phyloP scores from a whole-genome alignment of 2,797 vertebrate genomes.

The Pipistrellus kuhlii region DNA sequence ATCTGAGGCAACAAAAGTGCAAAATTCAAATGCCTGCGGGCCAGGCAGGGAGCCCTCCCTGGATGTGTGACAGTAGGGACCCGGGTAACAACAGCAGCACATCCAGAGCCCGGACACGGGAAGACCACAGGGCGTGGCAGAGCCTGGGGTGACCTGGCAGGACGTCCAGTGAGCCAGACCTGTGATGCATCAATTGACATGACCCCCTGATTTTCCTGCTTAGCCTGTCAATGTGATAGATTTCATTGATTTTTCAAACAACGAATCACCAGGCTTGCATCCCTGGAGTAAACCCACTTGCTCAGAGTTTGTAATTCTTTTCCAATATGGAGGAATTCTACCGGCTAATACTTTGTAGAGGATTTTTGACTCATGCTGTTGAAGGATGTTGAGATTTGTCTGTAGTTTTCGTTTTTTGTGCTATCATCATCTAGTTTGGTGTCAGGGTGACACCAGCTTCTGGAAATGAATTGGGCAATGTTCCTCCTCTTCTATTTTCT shows the following conservation, averaged over 20 bases:
- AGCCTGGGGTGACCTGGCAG: too few species aligned
- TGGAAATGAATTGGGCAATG: neutral
- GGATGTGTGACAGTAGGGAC: neutral
- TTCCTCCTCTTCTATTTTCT: neutral
- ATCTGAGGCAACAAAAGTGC: neutral
- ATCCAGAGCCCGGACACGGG: neutral
- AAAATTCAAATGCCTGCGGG: neutral
- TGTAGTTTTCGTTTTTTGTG: neutral
- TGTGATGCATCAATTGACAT: neutral
- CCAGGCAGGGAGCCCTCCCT: neutral
- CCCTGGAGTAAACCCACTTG: neutral
- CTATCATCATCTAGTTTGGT: neutral
- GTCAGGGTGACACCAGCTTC: neutral
- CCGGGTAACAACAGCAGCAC: neutral
- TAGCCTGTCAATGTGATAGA: neutral
- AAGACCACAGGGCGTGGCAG: accelerated
- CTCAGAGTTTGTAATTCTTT: constrained; percentile 10
- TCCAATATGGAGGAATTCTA: neutral
- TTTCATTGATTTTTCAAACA: neutral
- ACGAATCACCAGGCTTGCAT: neutral
- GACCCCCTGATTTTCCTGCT: neutral
- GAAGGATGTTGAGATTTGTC: neutral
- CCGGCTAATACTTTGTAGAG: neutral
- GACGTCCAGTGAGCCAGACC: neutral
- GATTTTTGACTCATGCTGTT: neutral